Evolutionary conservation across 2,797 vertebrate species (phyloP).

Genomic region (Tarsius wallacei): DNA sequence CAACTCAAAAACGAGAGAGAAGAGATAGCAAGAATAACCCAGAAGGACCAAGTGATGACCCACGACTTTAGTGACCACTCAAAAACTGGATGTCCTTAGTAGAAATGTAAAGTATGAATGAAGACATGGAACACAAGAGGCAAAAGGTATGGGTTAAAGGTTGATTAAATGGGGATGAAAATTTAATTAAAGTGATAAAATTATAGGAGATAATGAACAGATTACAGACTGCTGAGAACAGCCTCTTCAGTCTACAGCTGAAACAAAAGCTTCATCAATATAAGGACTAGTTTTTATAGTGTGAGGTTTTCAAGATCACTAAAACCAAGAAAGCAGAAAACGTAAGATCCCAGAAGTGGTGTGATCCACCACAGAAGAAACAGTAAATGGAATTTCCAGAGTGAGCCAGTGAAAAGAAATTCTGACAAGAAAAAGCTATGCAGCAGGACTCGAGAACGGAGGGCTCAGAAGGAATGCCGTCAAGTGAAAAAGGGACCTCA

Average conservation of each 20-base stretch:
- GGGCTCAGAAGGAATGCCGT: neutral
- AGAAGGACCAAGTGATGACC: neutral
- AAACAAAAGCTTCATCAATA: neutral
- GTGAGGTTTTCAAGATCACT: neutral
- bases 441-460: neutral
- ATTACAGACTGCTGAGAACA: neutral
- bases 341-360: neutral
- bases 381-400: neutral
- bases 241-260: neutral
- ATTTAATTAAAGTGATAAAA: neutral
- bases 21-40: neutral
- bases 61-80: neutral
- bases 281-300: neutral
- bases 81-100: neutral
- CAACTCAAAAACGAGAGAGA: neutral
- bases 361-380: neutral
- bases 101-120: neutral
- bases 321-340: neutral
- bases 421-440: neutral
- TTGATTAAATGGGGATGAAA: neutral
- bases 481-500: neutral
- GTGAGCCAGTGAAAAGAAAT: neutral
- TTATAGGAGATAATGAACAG: neutral
- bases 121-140: neutral
- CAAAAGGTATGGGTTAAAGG: neutral